phyloP scores from a whole-genome alignment of 2,888 invertebrate species.

The Parnassius smintheus region DNA sequence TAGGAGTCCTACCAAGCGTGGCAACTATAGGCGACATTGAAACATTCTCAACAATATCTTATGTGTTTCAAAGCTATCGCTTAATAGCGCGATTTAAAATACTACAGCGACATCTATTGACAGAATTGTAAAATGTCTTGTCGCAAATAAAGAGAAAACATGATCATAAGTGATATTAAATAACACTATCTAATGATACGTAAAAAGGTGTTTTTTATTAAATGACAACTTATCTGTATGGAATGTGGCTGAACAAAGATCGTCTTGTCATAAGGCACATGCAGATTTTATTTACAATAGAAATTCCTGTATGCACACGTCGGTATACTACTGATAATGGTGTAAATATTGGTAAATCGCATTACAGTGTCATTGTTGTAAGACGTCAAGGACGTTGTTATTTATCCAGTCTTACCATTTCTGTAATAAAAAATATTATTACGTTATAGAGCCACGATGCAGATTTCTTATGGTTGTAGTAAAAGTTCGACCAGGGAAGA shows the following conservation, averaged over 20 bases:
- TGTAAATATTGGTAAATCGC: conserved; percentile 25
- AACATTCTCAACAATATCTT: too few species aligned
- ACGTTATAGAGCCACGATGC: too few species aligned
- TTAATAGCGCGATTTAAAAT: too few species aligned
- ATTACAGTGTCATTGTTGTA: conserved; percentile 21
- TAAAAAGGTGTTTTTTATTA: conserved; percentile 7
- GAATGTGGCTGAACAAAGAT: conserved; percentile 39
- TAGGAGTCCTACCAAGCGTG: too few species aligned
- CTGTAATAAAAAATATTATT: not conserved
- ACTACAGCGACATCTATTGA: too few species aligned
- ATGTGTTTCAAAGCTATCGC: too few species aligned
- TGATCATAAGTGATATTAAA: not conserved
- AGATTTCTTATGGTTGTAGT: too few species aligned
- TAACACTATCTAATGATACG: not conserved
- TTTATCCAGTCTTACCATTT: conserved; percentile 3
- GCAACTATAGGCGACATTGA: too few species aligned
- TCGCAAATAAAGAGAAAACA: too few species aligned
- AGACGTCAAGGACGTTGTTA: conserved; percentile 14
- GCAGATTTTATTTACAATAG: conserved; percentile 27
- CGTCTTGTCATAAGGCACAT: conserved; percentile 18
- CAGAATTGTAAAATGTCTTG: too few species aligned
- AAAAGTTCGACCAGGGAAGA: too few species aligned
- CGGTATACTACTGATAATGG: conserved; percentile 13
- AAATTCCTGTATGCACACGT: conserved; percentile 26
- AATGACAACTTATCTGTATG: conserved; percentile 29